A percentile compares a stretch with the other conserved stretches of the same genome.
Evolutionary conservation across 2,888 invertebrate species (phyloP).

Genomic region (Trileptium ribeirensis): DNA sequence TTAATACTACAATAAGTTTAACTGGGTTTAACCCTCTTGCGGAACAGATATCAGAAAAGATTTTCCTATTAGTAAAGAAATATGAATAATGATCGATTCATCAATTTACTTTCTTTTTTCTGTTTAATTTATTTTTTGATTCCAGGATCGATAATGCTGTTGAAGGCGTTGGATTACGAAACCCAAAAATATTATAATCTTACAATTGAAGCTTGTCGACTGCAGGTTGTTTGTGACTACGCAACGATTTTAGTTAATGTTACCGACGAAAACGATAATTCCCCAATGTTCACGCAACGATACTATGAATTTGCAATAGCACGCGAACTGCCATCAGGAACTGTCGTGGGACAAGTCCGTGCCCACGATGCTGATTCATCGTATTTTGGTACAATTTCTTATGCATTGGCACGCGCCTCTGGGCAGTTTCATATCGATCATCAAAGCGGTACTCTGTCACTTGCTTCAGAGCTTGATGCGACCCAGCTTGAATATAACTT

Average conservation of each 20-base stretch:
- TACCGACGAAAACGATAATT: background rate
- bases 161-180: background rate
- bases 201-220: background rate
- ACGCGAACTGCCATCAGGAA: constrained; percentile 5
- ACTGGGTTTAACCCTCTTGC: too few species aligned
- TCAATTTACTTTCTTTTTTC: too few species aligned
- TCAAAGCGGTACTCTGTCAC: background rate
- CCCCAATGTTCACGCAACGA: background rate
- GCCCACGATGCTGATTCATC: background rate
- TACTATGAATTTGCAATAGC: background rate
- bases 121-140: too few species aligned
- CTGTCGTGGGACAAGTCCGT: background rate
- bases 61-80: too few species aligned
- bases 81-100: too few species aligned
- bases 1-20: too few species aligned
- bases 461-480: background rate
- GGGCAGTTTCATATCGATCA: constrained; percentile 17
- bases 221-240: background rate
- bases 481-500: background rate
- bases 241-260: background rate
- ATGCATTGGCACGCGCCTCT: background rate
- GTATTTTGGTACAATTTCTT: background rate
- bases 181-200: background rate
- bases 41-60: too few species aligned
- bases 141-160: background rate